A percentile compares a stretch with the other conserved stretches of the same genome.
Evolutionary conservation across 2,888 invertebrate species (phyloP).

Genomic region (Rhodophaea formosa): DNA sequence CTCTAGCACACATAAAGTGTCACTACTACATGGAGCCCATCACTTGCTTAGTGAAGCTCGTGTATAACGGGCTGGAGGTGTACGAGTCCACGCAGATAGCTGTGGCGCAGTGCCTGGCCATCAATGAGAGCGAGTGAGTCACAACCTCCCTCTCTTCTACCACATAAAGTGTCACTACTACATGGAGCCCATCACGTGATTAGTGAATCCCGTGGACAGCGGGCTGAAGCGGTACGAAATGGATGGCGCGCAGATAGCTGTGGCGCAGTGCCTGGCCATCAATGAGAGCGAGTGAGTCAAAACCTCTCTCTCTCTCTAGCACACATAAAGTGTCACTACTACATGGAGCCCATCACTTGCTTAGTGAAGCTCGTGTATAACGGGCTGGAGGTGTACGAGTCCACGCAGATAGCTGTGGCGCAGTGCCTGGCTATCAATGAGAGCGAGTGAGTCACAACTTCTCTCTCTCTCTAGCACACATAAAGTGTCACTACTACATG

Average conservation of each 20-base stretch:
- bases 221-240: constrained; percentile 84
- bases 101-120: constrained; percentile 77
- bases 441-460: constrained; percentile 81
- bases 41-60: constrained; percentile 83
- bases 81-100: constrained; percentile 81
- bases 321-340: constrained; percentile 90
- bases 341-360: constrained; percentile 86
- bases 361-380: constrained; percentile 85
- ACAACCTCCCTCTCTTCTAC: too few relatives aligned
- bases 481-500: constrained; percentile 89
- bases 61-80: constrained; percentile 85
- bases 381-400: constrained; percentile 83
- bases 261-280: constrained; percentile 80
- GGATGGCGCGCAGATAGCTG: constrained; percentile 76
- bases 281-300: constrained; percentile 80
- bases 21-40: constrained; percentile 89
- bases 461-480: too few relatives aligned
- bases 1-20: too few relatives aligned
- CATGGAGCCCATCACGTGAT: constrained; percentile 85
- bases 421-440: constrained; percentile 77
- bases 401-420: constrained; percentile 80
- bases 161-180: constrained; percentile 90
- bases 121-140: constrained; percentile 81
- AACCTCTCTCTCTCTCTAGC: too few relatives aligned
- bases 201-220: constrained; percentile 85